These are phyloP conservation scores for Galerucella nymphaeae DNA, from an alignment of 2,888 invertebrate species.

Conservation along the genomic window DNA sequence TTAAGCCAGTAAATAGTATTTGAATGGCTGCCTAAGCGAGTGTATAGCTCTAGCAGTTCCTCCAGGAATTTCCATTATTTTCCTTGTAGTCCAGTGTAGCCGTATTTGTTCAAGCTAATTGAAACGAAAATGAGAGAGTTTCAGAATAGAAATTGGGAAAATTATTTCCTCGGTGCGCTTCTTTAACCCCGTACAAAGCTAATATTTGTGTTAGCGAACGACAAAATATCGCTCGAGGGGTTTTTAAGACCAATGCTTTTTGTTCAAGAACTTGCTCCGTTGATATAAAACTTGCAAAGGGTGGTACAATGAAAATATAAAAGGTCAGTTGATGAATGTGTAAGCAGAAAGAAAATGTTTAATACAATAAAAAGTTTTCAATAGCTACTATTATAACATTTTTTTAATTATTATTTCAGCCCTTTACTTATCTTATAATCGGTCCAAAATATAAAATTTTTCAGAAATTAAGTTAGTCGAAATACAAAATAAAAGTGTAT, in stretches of 20 bases:
- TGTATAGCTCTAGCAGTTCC: slow-evolving; percentile 2
- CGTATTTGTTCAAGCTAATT: slow-evolving; percentile 54
- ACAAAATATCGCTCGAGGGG: slow-evolving; percentile 46
- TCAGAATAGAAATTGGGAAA: slow-evolving; percentile 44
- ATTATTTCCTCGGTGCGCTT: slow-evolving; percentile 38
- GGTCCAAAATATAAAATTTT: neutral
- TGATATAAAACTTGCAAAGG: slow-evolving; percentile 20
- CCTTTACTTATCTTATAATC: neutral
- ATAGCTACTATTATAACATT: too few relatives aligned
- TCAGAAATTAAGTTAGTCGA: too few relatives aligned
- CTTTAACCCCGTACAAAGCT: slow-evolving; percentile 46
- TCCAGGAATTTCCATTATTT: slow-evolving; percentile 38
- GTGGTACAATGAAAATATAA: slow-evolving; percentile 29
- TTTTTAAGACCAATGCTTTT: slow-evolving; percentile 39
- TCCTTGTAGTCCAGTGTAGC: slow-evolving; percentile 32
- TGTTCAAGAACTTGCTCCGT: slow-evolving; percentile 36
- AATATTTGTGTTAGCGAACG: slow-evolving; percentile 54
- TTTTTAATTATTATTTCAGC: too few relatives aligned
- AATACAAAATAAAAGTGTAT: too few relatives aligned
- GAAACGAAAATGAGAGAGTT: slow-evolving; percentile 51
- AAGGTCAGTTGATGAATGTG: slow-evolving; percentile 13
- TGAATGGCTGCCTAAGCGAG: neutral
- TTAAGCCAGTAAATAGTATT: slow-evolving; percentile 12
- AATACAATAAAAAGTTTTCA: neutral
- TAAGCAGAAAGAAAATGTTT: neutral